Base-by-base conservation (phyloP, 1,140 invertebrate genomes). In the Agraylea sexmaculata region DNA sequence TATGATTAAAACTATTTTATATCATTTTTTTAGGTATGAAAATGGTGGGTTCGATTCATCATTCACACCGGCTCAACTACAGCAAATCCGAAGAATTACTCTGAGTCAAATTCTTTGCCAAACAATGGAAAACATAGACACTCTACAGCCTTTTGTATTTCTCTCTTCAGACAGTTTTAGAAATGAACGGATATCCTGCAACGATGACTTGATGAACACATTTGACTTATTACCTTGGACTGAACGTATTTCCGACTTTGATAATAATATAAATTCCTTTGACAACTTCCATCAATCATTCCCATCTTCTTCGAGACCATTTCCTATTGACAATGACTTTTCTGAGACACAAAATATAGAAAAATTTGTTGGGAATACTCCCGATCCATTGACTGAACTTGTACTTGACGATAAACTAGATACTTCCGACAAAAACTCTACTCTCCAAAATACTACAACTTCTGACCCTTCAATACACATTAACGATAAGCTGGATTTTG, bases 81-180 rank as follows among this genome's bases (percentile, higher is more conserved):
- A 83, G 42, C 83, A 93, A 56, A 81, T 98, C 13, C 68, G 86
- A 31, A 75, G 80, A 38, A 72, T 82, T 1, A 81, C 76, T 20
- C 63, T 97, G 12, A 79, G 87, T 0, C 76, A 87, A 51, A 73
- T 97, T 0, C 64, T 97, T 1, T 98, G 93, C 55, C 74, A 80
- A 40, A 91, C 87, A 16, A 69, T 80, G 45, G 78, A 85, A 38
- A 74, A 73, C 17, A 74, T 83, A 18, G 75, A 89, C 20, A 75
- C 62, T 5, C 57, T 80, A 16, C 78, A 81, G 55, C 75, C 75
- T 2, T 83, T 87, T 52, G 84, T 85, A 0, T 87, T 91, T 55
- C 53, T 86, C 27, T 61, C 70, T 29, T 51, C 80, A 58, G 73
- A 74, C 71, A 56, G 65, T 42, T 46, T 77, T 28, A 66, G 66